phyloP scores from a whole-genome alignment of 2,888 invertebrate species.

The Flabesymbios commensalis region DNA sequence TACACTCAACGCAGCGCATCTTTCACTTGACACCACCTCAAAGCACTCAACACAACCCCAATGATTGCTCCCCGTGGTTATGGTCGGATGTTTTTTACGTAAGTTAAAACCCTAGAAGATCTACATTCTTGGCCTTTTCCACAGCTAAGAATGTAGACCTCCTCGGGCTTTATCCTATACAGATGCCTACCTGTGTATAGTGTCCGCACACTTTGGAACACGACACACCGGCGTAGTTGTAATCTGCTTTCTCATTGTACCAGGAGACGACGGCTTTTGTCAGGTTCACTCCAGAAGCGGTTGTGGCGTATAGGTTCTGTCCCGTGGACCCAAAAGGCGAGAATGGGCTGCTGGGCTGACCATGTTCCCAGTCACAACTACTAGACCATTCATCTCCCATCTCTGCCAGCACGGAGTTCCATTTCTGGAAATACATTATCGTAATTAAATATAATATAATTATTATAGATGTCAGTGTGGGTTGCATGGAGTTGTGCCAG shows the following conservation, averaged over 20 bases:
- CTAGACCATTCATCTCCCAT: slow-evolving; percentile 16
- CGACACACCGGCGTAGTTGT: background rate
- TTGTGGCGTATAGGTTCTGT: slow-evolving; percentile 20
- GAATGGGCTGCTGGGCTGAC: slow-evolving; percentile 8
- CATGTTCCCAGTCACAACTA: slow-evolving; percentile 17
- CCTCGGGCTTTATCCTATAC: too few species aligned
- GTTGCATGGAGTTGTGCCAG: too few species aligned
- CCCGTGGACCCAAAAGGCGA: slow-evolving; percentile 4
- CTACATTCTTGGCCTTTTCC: too few species aligned
- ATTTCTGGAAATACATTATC: background rate
- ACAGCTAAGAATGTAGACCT: too few species aligned
- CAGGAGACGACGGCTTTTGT: too few species aligned
- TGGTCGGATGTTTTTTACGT: too few species aligned
- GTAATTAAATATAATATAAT: too few species aligned
- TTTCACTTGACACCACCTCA: too few species aligned
- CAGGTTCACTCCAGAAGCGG: slow-evolving; percentile 3
- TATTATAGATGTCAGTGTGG: background rate
- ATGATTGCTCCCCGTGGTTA: too few species aligned
- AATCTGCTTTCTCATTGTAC: slow-evolving; percentile 17
- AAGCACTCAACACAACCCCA: too few species aligned
- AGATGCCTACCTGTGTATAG: slow-evolving; percentile 23
- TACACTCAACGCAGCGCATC: too few species aligned
- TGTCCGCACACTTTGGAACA: slow-evolving; percentile 16
- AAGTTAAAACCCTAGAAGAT: too few species aligned
- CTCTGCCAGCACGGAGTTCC: background rate